Base-by-base conservation (phyloP, 2,113 vertebrate genomes). In the Pteronura brasiliensis region DNA sequence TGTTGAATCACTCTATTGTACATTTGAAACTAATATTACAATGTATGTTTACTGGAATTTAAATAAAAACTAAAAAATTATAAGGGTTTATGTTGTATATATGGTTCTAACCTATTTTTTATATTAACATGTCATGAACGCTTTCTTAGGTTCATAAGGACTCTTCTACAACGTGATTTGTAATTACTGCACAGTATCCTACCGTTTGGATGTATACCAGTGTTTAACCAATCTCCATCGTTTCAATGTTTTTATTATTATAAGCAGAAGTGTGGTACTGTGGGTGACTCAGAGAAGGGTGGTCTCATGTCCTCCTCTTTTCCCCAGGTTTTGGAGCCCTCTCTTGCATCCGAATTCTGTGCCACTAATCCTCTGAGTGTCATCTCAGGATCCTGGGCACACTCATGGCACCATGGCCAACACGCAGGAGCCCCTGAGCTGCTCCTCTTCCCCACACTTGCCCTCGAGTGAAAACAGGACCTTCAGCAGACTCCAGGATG, bases 351-450 rank as follows among this genome's bases (percentile, higher is more conserved):
- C 67, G 92, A 97, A 65, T 63, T 23, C 90, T 4, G 4, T 31
- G 7, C 63, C 44, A 0, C 7, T 14, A 7, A 34, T 95, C 97
- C 97, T 96, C 98, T 98, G 97, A 98, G 96, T 88, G 77, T 81
- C 95, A 49, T 61, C 97, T 97, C 98, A 61, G 39, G 98, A 83
- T 97, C 99, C 97, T 97, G 99, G 99, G 98, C 99, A 99, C 99
- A 98, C 99, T 95, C 99, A 99, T 98, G 96, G 99, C 99, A 99
- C 99, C 97, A 99, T 99, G 99, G 99, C 99, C 98, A 99, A 98
- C 98, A 99, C 99, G 98, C 99, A 99, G 93, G 99, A 99, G 99
- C 99, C 98, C 98, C 99, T 99, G 98, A 99, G 99, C 89, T 99
- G 99, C 99, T 99, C 99, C 96, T 99, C 99, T 95, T 98, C 99